Evolutionary conservation across 2,113 vertebrate species (phyloP), one percentile per base, ranked within the genome.

Genomic region (Pseudonaja textilis): DNA sequence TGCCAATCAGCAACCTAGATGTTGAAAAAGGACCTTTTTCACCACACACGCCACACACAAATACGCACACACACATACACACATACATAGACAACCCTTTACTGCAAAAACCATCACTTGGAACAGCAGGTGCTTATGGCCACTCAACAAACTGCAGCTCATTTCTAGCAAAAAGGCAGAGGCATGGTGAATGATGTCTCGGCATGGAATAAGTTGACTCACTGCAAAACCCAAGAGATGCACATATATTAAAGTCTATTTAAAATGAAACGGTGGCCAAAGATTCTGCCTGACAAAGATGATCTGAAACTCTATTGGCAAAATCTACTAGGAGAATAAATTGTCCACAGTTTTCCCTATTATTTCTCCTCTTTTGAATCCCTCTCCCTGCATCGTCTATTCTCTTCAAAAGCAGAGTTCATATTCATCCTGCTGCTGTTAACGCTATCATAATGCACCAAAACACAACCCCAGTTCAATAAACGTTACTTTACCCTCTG

Each of bases 81-180:
- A 74, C 69, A 39, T 7, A 34, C 69, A 39, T 20, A 81, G 69
- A 81, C 16, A 20, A 39, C 29, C 1, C 52, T 50, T 50, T 20
- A 45, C 20, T 91, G 54, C 29, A 42, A 54, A 59, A 85, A 57
- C 74, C 7, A 26, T 22, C 23, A 16, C 90, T 81, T 54, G 12
- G n/a, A 89, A 85, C 5, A 3, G 45, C 26, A n/a, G 56, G 5
- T 39, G 8, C 11, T 81, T 29, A 90, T 29, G 81, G 90, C 85
- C 64, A 4, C 29, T 85, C 29, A 50, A 29, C 52, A 26, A 59
- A 91, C n/a, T 50, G 69, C 54, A 34, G 23, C 91, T 54, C 64
- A 85, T 93, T 86, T 45, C 92, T 81, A 93, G 52, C 45, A 89
- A 56, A 61, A 89, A 61, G 42, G 61, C 69, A 45, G 6, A 52